Evolutionary conservation across 2,113 vertebrate species (phyloP).

Genomic region (Lutjanus erythropterus): DNA sequence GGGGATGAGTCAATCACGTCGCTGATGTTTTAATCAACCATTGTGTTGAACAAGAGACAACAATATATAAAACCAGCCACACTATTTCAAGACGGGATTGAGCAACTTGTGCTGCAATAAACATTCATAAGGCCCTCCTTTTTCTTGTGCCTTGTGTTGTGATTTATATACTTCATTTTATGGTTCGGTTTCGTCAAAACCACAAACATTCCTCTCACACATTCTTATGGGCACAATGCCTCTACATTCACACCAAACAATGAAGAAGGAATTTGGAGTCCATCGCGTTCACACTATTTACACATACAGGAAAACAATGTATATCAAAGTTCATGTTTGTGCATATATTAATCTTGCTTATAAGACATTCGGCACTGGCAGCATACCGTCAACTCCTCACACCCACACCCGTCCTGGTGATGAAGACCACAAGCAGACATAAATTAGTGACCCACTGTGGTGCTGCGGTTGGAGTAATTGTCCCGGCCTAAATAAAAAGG

Average conservation of each 20-base stretch:
- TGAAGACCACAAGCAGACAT: neutral
- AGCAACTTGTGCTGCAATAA: conserved; percentile 20
- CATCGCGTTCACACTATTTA: neutral
- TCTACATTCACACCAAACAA: conserved; percentile 1
- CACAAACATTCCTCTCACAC: conserved; percentile 32
- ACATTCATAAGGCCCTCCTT: neutral
- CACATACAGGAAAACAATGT: neutral
- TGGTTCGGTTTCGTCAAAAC: conserved; percentile 29
- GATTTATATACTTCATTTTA: conserved; percentile 30
- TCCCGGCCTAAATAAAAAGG: neutral
- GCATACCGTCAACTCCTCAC: neutral
- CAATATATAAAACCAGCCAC: conserved; percentile 12
- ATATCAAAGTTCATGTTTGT: neutral
- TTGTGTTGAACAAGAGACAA: conserved; percentile 48
- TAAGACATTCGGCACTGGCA: conserved; percentile 1
- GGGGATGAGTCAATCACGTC: conserved; percentile 29
- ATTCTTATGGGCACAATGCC: neutral
- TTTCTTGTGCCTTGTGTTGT: conserved; percentile 13
- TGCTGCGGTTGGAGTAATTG: neutral
- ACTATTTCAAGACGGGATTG: conserved; percentile 34
- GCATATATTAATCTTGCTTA: neutral
- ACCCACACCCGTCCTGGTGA: neutral
- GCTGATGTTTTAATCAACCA: conserved; percentile 32
- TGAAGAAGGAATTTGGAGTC: neutral
- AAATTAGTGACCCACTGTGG: neutral